Evolutionary conservation across 2,888 invertebrate genomes (phyloP).

Genomic region (Cataglyphis albicans): DNA sequence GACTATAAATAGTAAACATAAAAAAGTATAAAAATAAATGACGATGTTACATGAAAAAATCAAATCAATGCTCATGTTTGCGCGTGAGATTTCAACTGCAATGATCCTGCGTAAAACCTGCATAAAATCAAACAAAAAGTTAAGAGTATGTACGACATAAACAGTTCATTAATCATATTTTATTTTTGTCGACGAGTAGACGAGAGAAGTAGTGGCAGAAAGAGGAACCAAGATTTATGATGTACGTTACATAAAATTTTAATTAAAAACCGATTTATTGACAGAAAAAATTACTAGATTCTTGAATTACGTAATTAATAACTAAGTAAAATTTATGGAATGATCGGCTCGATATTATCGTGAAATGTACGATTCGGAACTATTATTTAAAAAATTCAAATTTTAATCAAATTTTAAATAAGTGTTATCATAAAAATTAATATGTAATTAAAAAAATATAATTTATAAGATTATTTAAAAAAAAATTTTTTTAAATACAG

Average conservation of each 20-base stretch:
- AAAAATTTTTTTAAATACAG: too few species aligned
- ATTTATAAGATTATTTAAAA: neutral
- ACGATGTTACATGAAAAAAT: neutral
- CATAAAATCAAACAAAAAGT: constrained; percentile 14
- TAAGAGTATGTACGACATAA: neutral
- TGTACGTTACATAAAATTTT: constrained; percentile 3
- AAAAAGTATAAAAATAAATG: neutral
- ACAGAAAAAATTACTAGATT: constrained; percentile 32
- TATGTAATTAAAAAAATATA: neutral
- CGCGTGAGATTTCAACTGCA: constrained; percentile 28
- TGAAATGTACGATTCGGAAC: neutral
- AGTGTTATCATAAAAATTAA: neutral
- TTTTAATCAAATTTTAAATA: neutral
- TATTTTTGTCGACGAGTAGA: constrained; percentile 32
- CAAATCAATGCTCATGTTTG: neutral
- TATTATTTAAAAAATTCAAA: neutral
- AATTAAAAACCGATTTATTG: constrained; percentile 34
- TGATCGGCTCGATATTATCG: neutral
- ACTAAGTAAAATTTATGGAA: constrained; percentile 10
- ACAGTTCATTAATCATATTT: constrained; percentile 43
- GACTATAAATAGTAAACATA: neutral
- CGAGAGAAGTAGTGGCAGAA: neutral
- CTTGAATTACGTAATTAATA: neutral
- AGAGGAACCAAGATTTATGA: neutral
- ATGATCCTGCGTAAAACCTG: constrained; percentile 26